A percentile compares a stretch with the other conserved stretches of the same genome.
These are phyloP conservation scores for Stenichneumon culpator DNA, from an alignment of 2,888 invertebrate species.

Conservation along the genomic window DNA sequence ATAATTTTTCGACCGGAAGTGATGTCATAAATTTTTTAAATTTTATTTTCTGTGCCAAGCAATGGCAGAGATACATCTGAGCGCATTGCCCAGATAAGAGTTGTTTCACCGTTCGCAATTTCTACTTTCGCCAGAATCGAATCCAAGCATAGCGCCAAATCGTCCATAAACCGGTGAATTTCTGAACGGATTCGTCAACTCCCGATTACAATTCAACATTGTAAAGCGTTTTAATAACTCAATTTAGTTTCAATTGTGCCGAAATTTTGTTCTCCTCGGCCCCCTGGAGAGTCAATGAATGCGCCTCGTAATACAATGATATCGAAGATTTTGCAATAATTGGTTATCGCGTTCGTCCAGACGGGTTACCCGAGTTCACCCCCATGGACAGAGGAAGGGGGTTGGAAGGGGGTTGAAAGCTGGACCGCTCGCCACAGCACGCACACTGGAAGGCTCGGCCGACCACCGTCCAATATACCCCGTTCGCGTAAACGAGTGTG, in stretches of 20 bases:
- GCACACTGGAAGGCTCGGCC: slow-evolving; percentile 30
- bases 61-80: too few relatives aligned
- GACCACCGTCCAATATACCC: slow-evolving; percentile 44
- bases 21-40: too few relatives aligned
- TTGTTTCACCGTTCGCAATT: background rate
- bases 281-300: slow-evolving; percentile 20
- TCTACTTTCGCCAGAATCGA: background rate
- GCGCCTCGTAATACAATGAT: slow-evolving; percentile 26
- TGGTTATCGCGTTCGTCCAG: slow-evolving; percentile 63
- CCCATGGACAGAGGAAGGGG: slow-evolving; percentile 4
- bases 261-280: background rate
- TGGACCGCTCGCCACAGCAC: slow-evolving; percentile 19
- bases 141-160: background rate
- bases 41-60: too few relatives aligned
- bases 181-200: background rate
- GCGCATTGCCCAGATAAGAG: too few relatives aligned
- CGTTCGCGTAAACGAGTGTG: slow-evolving; percentile 68
- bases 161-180: background rate
- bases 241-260: slow-evolving; percentile 20
- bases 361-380: slow-evolving; percentile 51
- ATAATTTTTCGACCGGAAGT: too few relatives aligned
- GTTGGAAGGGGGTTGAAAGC: slow-evolving; percentile 28
- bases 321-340: slow-evolving; percentile 62
- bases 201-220: slow-evolving; percentile 2
- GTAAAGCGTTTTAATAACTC: background rate